These are phyloP conservation scores for Calliopum simillimum DNA, from an alignment of 2,888 invertebrate species.

Conservation along the genomic window DNA sequence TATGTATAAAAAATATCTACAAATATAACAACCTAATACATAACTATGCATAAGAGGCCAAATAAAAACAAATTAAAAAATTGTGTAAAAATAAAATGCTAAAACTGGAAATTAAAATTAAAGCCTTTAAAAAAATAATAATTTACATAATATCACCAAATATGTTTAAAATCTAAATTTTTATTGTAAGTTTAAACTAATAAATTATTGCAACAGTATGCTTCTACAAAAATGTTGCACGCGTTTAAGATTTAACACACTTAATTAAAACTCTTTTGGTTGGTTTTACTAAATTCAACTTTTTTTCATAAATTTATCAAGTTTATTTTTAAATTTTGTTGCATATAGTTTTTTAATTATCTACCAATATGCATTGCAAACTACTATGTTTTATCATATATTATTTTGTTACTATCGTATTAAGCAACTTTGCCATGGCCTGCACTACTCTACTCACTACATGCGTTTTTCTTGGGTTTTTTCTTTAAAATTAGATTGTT, in stretches of 20 bases:
- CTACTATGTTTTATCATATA: slow-evolving; percentile 3
- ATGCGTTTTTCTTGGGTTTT: background rate
- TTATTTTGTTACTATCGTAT: background rate
- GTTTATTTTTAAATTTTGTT: too few relatives aligned
- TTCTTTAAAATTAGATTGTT: background rate
- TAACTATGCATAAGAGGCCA: background rate
- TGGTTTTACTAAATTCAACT: too few relatives aligned
- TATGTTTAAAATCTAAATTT: slow-evolving; percentile 4
- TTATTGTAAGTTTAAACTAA: too few relatives aligned
- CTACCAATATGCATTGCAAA: slow-evolving; percentile 9
- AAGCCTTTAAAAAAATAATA: background rate
- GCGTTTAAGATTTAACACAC: too few relatives aligned
- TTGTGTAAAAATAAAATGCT: background rate
- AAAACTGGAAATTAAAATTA: background rate
- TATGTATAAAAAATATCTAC: background rate
- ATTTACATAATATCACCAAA: slow-evolving; percentile 46
- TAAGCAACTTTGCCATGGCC: slow-evolving; percentile 11
- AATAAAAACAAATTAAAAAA: slow-evolving; percentile 6
- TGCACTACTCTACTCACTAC: slow-evolving; percentile 10
- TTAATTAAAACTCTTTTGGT: too few relatives aligned
- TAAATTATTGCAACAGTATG: too few relatives aligned
- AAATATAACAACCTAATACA: background rate
- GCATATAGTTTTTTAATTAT: too few relatives aligned
- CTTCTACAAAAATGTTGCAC: too few relatives aligned
- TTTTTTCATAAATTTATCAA: too few relatives aligned